Evolutionary conservation across 2,888 invertebrate genomes (phyloP).

Genomic region (Pimpla rufipes): DNA sequence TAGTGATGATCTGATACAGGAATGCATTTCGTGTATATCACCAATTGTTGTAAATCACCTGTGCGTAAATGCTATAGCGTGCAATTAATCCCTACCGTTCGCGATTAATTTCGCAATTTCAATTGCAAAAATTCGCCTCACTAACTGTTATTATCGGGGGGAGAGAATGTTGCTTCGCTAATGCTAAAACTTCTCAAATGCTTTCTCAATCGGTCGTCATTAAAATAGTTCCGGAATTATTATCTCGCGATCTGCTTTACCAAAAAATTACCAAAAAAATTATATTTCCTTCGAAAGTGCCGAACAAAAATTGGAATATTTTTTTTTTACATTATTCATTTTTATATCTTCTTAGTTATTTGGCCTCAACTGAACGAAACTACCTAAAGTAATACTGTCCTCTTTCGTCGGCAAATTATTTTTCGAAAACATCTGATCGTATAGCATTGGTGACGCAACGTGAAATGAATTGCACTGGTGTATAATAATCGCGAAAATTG

Average conservation of each 20-base stretch:
- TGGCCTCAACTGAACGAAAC: not conserved
- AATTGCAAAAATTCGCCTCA: conserved; percentile 25
- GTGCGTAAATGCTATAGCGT: conserved; percentile 39
- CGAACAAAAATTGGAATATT: too few species aligned
- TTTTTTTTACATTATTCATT: too few species aligned
- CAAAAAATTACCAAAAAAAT: too few species aligned
- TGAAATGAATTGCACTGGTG: not conserved
- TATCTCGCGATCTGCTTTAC: too few species aligned
- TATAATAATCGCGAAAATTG: not conserved
- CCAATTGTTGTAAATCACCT: conserved; percentile 46
- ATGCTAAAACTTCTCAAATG: not conserved
- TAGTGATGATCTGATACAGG: conserved; percentile 50
- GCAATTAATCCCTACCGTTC: conserved; percentile 43
- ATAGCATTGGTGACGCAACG: not conserved
- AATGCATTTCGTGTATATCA: conserved; percentile 54
- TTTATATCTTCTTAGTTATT: too few species aligned
- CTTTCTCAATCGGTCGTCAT: not conserved
- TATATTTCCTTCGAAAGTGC: too few species aligned
- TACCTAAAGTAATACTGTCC: not conserved
- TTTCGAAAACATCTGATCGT: not conserved
- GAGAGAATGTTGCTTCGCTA: not conserved
- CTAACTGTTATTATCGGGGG: conserved; percentile 29
- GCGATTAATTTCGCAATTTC: conserved; percentile 22
- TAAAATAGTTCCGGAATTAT: not conserved
- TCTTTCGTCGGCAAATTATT: not conserved